Percentiles rank a stretch among this genome's conserved stretches.
phyloP scores from a whole-genome alignment of 2,888 invertebrate species.

The Galerucella calmariensis region DNA sequence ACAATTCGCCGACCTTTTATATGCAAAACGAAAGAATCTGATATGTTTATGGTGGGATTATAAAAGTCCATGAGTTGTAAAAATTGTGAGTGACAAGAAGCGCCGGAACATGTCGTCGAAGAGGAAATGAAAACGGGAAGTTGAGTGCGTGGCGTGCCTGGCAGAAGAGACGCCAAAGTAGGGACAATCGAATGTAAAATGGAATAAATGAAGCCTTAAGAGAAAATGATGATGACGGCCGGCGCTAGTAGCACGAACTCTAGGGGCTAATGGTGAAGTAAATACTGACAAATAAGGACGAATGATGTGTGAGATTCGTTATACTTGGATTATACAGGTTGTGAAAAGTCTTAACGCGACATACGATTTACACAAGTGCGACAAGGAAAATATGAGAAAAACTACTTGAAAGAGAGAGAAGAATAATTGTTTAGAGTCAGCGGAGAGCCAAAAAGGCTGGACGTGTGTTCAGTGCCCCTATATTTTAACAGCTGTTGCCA shows the following conservation, averaged over 20 bases:
- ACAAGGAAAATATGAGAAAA: no score
- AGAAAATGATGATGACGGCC: constrained; percentile 65
- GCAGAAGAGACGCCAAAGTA: constrained; percentile 43
- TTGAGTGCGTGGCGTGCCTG: constrained; percentile 55
- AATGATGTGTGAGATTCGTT: constrained; percentile 34
- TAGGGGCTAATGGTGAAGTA: constrained; percentile 51
- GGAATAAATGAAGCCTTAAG: constrained; percentile 66
- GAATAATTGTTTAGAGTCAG: no score
- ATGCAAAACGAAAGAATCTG: constrained; percentile 63
- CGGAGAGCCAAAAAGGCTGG: no score
- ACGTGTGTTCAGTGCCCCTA: no score
- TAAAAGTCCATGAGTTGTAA: constrained; percentile 67
- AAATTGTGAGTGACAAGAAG: constrained; percentile 66
- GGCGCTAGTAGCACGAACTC: constrained; percentile 34
- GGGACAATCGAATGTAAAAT: constrained; percentile 49
- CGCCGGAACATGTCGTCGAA: constrained; percentile 62
- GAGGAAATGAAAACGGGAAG: constrained; percentile 65
- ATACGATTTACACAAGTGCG: no score
- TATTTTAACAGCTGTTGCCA: no score
- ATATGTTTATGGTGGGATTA: constrained; percentile 65
- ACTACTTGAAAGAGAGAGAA: no score
- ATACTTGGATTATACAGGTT: no score
- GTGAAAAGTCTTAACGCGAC: no score
- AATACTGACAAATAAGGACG: constrained; percentile 57
- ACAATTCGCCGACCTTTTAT: constrained; percentile 62